A percentile compares a stretch with the other conserved stretches of the same genome.
phyloP scores from a whole-genome alignment of 2,888 invertebrate genomes.

The Pandemis cinnamomeana region DNA sequence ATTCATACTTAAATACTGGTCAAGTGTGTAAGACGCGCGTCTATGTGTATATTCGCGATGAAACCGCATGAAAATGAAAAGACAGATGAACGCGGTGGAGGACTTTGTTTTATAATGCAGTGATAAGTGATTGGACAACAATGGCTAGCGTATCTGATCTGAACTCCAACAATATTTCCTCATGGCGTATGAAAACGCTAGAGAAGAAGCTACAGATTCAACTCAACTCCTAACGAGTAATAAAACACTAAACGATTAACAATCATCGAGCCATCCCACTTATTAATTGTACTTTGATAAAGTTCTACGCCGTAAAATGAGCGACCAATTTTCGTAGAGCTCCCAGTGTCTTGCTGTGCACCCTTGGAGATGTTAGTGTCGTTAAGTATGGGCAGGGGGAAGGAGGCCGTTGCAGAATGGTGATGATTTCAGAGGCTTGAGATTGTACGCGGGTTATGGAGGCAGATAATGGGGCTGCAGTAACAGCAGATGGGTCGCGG shows the following conservation, averaged over 20 bases:
- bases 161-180: background rate
- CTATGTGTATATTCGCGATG: too few relatives aligned
- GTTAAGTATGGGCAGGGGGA: background rate
- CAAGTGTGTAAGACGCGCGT: too few relatives aligned
- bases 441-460: constrained; percentile 43
- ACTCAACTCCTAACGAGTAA: constrained; percentile 9
- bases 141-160: too few relatives aligned
- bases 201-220: background rate
- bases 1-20: too few relatives aligned
- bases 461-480: constrained; percentile 42
- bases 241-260: constrained; percentile 28
- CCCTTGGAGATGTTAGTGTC: constrained; percentile 4
- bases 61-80: too few relatives aligned
- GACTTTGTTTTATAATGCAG: too few relatives aligned
- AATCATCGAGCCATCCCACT: constrained; percentile 20
- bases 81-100: too few relatives aligned
- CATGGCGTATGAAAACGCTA: background rate
- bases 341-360: constrained; percentile 2
- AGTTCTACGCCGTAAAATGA: constrained; percentile 32
- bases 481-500: constrained; percentile 40
- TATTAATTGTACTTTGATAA: constrained; percentile 41
- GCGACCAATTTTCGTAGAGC: constrained; percentile 20
- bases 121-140: background rate
- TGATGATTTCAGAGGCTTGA: constrained; percentile 39
- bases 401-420: constrained; percentile 34